Evolutionary conservation across 2,888 invertebrate genomes (phyloP), one percentile per base, ranked within the genome.

Genomic region (Theretra japonica): DNA sequence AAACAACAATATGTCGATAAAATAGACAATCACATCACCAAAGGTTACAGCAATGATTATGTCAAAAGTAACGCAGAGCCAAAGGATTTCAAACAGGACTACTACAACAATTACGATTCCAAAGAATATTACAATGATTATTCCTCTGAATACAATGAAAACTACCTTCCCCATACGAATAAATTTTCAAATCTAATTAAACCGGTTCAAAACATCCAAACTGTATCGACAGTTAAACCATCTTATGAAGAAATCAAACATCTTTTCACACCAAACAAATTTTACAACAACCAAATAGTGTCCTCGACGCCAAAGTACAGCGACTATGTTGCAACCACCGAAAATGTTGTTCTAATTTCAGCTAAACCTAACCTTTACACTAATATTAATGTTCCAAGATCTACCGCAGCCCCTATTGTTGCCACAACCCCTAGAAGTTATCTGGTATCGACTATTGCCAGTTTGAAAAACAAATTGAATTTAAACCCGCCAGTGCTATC

Each of bases 81-180:
- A n/a, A 71, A 28, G 50, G 69, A 59, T 6, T 65, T 57, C 57
- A 77, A 41, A 11, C 77, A 78, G 41, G 77, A 78, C 21, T 79
- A 77, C 5, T 80, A 88, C 73, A 86, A 86, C 68, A 86, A 86
- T 53, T 84, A 86, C 56, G 89, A 90, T 69, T 87, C 89, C 0
- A 90, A 90, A 80, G 93, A 94, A 74, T 86, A 88, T 72, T 86
- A 81, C 17, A 88, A 81, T 60, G 88, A 94, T 76, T 91, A 92
- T 76, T 89, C 89, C 0, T 75, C 83, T 62, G 92, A 91, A 78
- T 86, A 84, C 60, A 82, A 83, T 41, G 80, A 79, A 21, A 82
- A 87, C 19, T 88, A 89, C 21, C 81, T 82, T 68, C 90, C 90
- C 0, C 85, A 91, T 75, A 84, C 71, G 73, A 89, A 87, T 41